Evolutionary conservation across 2,888 invertebrate genomes (phyloP).

Genomic region (Callyntrura guangdongensis): DNA sequence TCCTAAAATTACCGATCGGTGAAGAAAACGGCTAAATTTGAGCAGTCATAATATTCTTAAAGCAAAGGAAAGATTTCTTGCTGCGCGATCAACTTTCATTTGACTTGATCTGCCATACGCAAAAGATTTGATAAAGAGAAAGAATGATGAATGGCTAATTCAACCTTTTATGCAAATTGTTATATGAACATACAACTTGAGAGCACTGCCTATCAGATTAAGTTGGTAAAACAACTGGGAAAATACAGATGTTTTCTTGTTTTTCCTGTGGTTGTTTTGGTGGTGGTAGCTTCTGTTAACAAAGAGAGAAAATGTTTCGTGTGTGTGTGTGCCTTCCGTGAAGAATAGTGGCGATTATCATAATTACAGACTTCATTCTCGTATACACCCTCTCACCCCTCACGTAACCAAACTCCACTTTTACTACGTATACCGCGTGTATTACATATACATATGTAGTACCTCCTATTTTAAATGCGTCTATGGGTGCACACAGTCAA

Average conservation of each 20-base stretch:
- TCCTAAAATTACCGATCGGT: too few species aligned
- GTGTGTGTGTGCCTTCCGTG: constrained; percentile 2
- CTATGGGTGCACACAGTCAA: not conserved
- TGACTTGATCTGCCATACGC: too few species aligned
- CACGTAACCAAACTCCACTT: constrained; percentile 35
- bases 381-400: constrained; percentile 61
- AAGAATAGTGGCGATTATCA: constrained; percentile 69
- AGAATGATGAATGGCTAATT: not conserved
- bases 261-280: not conserved
- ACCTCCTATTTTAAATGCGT: not conserved
- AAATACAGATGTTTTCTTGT: constrained; percentile 2
- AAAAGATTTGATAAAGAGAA: too few species aligned
- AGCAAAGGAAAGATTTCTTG: too few species aligned
- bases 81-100: too few species aligned
- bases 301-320: constrained; percentile 18
- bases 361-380: constrained; percentile 53
- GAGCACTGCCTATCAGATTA: not conserved
- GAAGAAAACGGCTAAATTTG: too few species aligned
- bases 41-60: too few species aligned
- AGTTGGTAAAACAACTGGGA: not conserved
- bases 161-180: not conserved
- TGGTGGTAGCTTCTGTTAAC: not conserved
- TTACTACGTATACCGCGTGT: not conserved
- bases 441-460: not conserved
- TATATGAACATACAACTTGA: not conserved